Percentiles rank a stretch among this genome's conserved stretches.
phyloP scores from a whole-genome alignment of 1,140 invertebrate species.

The Microplitis demolitor region DNA sequence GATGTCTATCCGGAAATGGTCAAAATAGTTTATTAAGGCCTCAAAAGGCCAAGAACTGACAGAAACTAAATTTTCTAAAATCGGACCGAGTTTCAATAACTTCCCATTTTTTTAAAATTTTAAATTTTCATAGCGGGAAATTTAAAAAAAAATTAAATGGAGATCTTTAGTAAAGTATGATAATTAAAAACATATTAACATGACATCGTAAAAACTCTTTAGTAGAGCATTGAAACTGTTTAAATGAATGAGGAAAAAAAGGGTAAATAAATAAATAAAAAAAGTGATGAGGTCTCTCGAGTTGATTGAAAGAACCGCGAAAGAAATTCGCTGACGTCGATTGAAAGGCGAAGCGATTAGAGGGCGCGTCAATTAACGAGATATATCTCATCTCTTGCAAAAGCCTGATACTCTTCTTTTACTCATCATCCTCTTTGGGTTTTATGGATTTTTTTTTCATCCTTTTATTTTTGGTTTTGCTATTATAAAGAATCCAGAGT shows the following conservation, averaged over 20 bases:
- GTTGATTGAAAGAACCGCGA: slow-evolving; percentile 15
- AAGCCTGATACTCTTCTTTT: not conserved
- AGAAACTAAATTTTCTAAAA: too few species aligned
- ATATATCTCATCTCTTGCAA: not conserved
- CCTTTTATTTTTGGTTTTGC: not conserved
- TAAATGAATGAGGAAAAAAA: not conserved
- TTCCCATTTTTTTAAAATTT: too few species aligned
- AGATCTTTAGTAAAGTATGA: not conserved
- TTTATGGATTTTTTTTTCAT: not conserved
- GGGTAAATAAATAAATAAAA: not conserved
- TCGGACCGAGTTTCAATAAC: too few species aligned
- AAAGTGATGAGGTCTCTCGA: not conserved
- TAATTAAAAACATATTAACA: not conserved
- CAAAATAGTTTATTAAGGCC: too few species aligned
- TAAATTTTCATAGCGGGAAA: too few species aligned
- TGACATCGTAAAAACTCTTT: not conserved
- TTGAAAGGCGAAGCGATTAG: slow-evolving; percentile 21
- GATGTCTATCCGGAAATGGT: too few species aligned
- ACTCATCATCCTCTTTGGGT: not conserved
- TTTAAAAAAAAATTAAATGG: too few species aligned
- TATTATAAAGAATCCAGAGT: not conserved
- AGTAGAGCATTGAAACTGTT: too few species aligned
- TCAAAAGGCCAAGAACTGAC: too few species aligned
- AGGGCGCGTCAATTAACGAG: slow-evolving; percentile 18
- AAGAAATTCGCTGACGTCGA: slow-evolving; percentile 18